These are phyloP conservation scores for Onychomys leucogaster DNA, from an alignment of 2,797 vertebrate species.

Conservation along the genomic window DNA sequence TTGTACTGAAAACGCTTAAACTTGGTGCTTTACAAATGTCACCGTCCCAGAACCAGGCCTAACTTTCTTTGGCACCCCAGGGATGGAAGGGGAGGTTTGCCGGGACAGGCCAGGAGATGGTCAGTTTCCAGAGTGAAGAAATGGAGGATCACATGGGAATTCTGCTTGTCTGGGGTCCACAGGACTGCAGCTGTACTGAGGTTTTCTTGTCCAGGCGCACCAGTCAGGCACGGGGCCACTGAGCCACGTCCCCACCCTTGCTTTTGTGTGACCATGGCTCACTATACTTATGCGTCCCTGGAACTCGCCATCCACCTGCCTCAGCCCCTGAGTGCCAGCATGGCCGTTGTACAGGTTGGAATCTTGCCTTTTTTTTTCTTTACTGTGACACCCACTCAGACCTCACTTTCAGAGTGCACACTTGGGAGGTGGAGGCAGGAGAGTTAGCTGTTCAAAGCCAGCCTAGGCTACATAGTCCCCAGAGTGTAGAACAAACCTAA, in stretches of 20 bases:
- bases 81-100: neutral
- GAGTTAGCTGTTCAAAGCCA: neutral
- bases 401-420: neutral
- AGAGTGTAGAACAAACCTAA: neutral
- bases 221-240: neutral
- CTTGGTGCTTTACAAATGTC: slow-evolving; percentile 82
- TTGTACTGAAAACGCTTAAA: slow-evolving; percentile 86
- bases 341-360: neutral
- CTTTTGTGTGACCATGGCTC: neutral
- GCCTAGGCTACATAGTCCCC: neutral
- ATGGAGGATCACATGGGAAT: neutral
- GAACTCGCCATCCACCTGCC: neutral
- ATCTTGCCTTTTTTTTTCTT: neutral
- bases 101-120: neutral
- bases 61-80: neutral
- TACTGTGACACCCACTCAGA: neutral
- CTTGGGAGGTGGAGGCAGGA: neutral
- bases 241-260: neutral
- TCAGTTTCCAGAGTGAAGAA: neutral
- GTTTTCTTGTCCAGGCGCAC: neutral
- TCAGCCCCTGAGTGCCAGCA: neutral
- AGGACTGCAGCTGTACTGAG: rapidly evolving
- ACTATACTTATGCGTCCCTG: neutral
- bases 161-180: neutral
- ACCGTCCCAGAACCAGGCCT: neutral